phyloP scores from a whole-genome alignment of 2,888 invertebrate genomes.

The Heteropelma amictum region DNA sequence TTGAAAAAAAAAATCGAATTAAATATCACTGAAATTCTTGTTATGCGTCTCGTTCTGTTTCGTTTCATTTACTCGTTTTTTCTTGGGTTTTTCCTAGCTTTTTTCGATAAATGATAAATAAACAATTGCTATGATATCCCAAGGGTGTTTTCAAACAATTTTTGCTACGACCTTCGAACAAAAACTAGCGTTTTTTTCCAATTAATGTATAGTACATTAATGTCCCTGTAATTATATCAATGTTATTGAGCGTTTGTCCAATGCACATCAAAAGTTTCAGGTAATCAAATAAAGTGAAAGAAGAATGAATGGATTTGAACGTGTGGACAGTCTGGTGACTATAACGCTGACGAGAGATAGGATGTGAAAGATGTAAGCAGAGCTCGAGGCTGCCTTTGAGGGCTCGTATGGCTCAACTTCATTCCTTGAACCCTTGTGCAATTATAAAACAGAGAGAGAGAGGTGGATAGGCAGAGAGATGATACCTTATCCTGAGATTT shows the following conservation, averaged over 20 bases:
- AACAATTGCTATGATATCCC: too few relatives aligned
- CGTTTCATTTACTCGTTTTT: too few relatives aligned
- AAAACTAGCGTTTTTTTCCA: background rate
- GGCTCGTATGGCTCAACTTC: conserved; percentile 51
- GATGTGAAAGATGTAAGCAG: conserved; percentile 24
- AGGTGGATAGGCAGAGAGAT: background rate
- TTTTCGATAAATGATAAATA: too few relatives aligned
- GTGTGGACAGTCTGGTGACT: conserved; percentile 17
- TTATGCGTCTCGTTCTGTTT: too few relatives aligned
- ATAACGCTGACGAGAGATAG: conserved; percentile 31
- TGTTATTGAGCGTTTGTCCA: background rate
- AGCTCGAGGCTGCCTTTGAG: conserved; percentile 44
- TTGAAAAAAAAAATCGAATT: background rate
- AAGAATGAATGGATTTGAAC: conserved; percentile 34
- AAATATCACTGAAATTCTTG: too few relatives aligned
- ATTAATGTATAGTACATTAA: background rate
- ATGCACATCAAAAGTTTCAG: background rate
- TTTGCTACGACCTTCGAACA: background rate
- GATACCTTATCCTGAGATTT: conserved; percentile 67
- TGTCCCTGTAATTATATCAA: conserved; percentile 1
- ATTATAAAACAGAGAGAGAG: background rate
- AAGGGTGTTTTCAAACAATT: too few relatives aligned
- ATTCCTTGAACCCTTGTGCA: conserved; percentile 37
- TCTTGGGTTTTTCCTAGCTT: too few relatives aligned
- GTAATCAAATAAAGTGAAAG: conserved; percentile 67